Evolutionary conservation across 2,797 vertebrate genomes (phyloP), one percentile per base, ranked within the genome.

Genomic region (Danio albolineatus): DNA sequence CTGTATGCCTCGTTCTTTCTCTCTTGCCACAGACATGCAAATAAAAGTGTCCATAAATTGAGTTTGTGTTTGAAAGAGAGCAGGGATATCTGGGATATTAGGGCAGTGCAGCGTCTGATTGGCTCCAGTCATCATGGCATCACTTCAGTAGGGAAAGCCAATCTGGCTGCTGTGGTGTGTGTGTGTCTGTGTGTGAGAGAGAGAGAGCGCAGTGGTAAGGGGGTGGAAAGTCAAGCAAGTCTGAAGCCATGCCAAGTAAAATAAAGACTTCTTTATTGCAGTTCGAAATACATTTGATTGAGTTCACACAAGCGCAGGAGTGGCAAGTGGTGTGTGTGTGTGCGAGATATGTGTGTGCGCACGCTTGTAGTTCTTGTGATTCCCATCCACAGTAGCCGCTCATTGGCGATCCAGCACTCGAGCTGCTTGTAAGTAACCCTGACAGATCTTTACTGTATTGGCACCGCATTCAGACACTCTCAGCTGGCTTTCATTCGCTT

Each of bases 41-140:
- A 98, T 98, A 97, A 97, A 97, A 96, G 96, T 96, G 95, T 96
- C 96, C 95, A 97, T 96, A 98, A 98, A 98, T 97, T 97, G 95
- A 98, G 97, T 97, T 97, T 97, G 94, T 92, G 95, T 94, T 96
- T 96, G 94, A 95, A 96, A 92, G 95, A 95, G 94, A 96, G 95
- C 95, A 91, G 95, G 96, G 95, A 97, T 97, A 97, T 96, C 95
- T 97, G 95, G 95, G 96, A 97, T 97, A 97, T 96, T 95, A 96
- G 95, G 95, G 94, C 94, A 96, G 95, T 91, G 96, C 93, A 94
- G 94, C 19, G 19, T 72, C 95, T 97, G 96, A 98, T 97, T 96
- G 95, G 96, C 95, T 97, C 95, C 96, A 98, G 96, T 93, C 95
- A 92, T 92, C 88, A 92, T 95, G 94, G 96, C 95, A 96, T 90